Percentiles rank a stretch among this genome's conserved stretches.
phyloP scores from a whole-genome alignment of 1,140 invertebrate genomes.

The Drosophila seguyi region DNA sequence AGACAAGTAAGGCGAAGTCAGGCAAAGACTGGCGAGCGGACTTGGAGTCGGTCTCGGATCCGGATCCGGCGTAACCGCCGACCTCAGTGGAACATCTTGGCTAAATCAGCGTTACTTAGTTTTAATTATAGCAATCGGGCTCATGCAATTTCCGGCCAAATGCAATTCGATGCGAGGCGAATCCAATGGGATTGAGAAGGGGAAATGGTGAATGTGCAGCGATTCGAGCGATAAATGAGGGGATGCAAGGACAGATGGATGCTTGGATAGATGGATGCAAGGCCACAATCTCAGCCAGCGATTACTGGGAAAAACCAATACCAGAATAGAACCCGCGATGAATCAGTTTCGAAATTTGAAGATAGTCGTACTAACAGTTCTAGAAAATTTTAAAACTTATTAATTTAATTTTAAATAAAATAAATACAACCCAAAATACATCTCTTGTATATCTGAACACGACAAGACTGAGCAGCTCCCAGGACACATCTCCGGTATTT shows the following conservation, averaged over 20 bases:
- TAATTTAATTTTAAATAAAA: not conserved
- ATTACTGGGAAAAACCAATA: not conserved
- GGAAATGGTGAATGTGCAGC: not conserved
- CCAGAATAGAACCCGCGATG: not conserved
- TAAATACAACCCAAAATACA: too few species aligned
- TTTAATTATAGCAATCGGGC: slow-evolving; percentile 77
- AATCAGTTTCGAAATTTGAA: not conserved
- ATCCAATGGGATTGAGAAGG: slow-evolving; percentile 20
- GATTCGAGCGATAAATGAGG: slow-evolving; percentile 15
- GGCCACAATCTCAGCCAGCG: not conserved
- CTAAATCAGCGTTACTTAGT: slow-evolving; percentile 75
- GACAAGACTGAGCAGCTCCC: too few species aligned
- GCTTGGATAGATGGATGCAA: not conserved
- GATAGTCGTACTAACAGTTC: too few species aligned
- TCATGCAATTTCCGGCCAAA: slow-evolving; percentile 73
- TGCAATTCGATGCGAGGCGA: slow-evolving; percentile 43
- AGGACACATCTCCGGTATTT: not conserved
- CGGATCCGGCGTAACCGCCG: slow-evolving; percentile 23
- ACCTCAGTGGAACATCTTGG: slow-evolving; percentile 61
- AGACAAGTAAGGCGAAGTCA: slow-evolving; percentile 25
- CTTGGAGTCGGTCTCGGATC: not conserved
- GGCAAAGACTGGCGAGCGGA: slow-evolving; percentile 4
- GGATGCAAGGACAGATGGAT: slow-evolving; percentile 3
- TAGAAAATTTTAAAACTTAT: not conserved
- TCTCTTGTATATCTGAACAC: not conserved